A percentile compares a stretch with the other conserved stretches of the same genome.
Evolutionary conservation across 2,888 invertebrate species (phyloP).

Genomic region (Stenoptilia bipunctidactyla): DNA sequence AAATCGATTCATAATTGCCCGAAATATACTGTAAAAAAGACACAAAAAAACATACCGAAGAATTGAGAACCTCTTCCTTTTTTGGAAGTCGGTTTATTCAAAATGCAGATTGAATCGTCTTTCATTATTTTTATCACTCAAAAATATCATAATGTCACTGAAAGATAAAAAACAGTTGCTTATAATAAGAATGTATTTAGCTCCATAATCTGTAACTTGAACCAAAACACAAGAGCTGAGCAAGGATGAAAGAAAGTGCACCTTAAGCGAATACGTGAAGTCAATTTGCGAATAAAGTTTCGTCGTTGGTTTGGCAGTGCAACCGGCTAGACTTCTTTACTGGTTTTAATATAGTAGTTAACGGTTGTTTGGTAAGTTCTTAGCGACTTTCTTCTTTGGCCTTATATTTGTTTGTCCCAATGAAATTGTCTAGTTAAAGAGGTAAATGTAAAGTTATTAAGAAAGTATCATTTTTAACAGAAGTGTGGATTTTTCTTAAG

Average conservation of each 20-base stretch:
- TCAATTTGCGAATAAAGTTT: conserved; percentile 69
- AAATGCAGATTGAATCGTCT: too few species aligned
- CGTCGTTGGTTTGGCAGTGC: conserved; percentile 48
- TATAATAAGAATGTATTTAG: conserved; percentile 15
- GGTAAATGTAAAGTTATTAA: too few species aligned
- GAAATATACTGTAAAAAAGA: too few species aligned
- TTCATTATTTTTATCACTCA: too few species aligned
- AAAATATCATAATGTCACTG: too few species aligned
- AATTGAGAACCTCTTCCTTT: too few species aligned
- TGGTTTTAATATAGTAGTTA: conserved; percentile 41
- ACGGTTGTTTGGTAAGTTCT: conserved; percentile 31
- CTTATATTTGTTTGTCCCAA: conserved; percentile 2
- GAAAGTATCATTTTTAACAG: too few species aligned
- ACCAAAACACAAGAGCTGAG: conserved; percentile 30
- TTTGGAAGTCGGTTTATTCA: too few species aligned
- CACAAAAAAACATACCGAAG: too few species aligned
- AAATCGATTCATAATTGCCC: too few species aligned
- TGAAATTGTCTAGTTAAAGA: too few species aligned
- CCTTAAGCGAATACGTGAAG: conserved; percentile 66
- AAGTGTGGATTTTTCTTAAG: conserved; percentile 7
- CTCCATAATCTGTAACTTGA: conserved; percentile 12
- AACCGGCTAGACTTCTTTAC: conserved; percentile 30
- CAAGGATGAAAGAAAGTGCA: conserved; percentile 63
- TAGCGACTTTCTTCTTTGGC: conserved; percentile 23
- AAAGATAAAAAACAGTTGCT: not conserved